These are phyloP conservation scores for Pterocles orientalis DNA, from an alignment of 2,113 vertebrate species.

Conservation along the genomic window DNA sequence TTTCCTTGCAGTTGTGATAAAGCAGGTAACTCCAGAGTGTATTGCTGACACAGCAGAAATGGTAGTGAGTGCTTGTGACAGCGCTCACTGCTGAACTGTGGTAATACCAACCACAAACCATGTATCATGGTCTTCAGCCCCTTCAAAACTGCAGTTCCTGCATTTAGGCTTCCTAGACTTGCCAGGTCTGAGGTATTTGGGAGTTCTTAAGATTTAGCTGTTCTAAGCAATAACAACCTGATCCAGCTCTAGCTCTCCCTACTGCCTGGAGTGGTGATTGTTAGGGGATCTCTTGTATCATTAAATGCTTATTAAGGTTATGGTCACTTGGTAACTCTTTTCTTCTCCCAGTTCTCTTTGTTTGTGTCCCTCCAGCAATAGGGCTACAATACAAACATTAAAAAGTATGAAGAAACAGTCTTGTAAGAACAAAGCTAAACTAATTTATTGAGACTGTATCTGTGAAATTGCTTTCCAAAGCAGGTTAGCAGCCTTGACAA, in stretches of 20 bases:
- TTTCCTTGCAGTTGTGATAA: neutral
- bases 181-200: neutral
- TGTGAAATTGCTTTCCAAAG: slow-evolving; percentile 28
- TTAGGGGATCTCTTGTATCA: neutral
- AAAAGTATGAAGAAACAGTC: neutral
- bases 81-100: rapidly evolving
- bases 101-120: neutral
- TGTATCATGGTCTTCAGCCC: rapidly evolving
- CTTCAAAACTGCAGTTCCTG: neutral
- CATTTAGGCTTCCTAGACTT: neutral
- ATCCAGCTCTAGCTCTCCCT: neutral
- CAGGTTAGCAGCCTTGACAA: neutral
- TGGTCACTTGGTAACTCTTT: neutral
- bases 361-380: neutral
- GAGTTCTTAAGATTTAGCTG: neutral
- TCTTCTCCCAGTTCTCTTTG: neutral
- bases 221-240: neutral
- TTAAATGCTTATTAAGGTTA: neutral
- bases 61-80: neutral
- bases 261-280: neutral
- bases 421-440: neutral
- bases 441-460: slow-evolving; percentile 3
- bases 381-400: neutral
- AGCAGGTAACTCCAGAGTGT: neutral
- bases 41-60: neutral